Base-by-base conservation (phyloP, 37 sponge, comb jelly and placozoan genomes). In the Aplysina aerophoba region DNA sequence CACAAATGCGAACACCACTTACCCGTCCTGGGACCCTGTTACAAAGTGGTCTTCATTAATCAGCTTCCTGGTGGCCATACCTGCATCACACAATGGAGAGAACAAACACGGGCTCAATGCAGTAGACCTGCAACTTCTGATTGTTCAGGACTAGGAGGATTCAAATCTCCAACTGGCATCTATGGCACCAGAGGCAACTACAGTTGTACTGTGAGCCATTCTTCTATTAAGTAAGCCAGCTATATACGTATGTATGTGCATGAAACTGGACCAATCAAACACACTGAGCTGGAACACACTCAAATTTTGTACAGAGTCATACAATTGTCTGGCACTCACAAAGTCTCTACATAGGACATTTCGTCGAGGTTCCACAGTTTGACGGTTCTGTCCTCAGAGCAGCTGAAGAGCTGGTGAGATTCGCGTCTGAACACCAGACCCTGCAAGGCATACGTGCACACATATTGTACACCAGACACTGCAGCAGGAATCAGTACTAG, bases 351-450 rank as follows among this genome's bases (percentile, higher is more conserved):
- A 74, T 99, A 99, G 1, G 89, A 83, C 93, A 94, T 95, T 37
- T 97, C 97, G 81, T 95, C 95, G 4, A 95, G 61, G 67, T 95
- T 99, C 99, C 99, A 99, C 31, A 99, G 38, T 63, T 97, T 99
- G 20, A 99, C 91, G 17, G 97, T 93, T 35, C 99, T 81, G 64
- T 99, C 99, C 53, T 73, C 58, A 8, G 99, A 97, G 58, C 92
- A 87, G 82, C 97, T 97, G 84, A 93, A 96, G n/a, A 99, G 86
- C 71, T 97, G 85, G 64, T 97, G 92, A 4, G 92, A 87, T 19
- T 92, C 92, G 12, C 67, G 80, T 30, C 88, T 92, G 60, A 99
- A 99, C 0, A 81, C 89, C 50, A 99, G 78, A 35, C 97, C 97
- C 96, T 93, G 34, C 30, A 78, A n/a, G 8, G 50, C 3, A 44